Evolutionary conservation across 2,797 vertebrate species (phyloP).

Genomic region (Peromyscus eremicus): DNA sequence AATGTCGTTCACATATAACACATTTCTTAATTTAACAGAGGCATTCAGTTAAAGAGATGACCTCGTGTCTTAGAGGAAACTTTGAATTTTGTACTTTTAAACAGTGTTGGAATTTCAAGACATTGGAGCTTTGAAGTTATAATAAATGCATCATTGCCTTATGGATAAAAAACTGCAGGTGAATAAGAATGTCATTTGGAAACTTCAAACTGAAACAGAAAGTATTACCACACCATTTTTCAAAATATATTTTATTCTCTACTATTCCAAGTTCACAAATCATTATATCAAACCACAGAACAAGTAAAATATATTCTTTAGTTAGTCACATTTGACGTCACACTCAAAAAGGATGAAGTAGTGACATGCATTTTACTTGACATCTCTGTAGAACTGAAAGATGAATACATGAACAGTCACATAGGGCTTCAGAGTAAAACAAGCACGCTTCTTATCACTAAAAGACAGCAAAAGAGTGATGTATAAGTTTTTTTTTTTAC

Average conservation of each 20-base stretch:
- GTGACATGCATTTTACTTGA: background rate
- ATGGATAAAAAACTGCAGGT: background rate
- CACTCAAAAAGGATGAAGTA: background rate
- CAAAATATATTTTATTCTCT: background rate
- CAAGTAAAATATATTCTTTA: background rate
- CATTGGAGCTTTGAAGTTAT: too few relatives aligned
- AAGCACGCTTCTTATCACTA: background rate
- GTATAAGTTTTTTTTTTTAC: background rate
- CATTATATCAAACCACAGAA: conserved; percentile 1
- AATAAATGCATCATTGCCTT: too few relatives aligned
- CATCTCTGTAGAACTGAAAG: background rate
- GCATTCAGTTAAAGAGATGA: background rate
- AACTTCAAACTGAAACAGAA: background rate
- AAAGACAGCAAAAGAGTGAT: background rate
- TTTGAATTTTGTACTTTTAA: background rate
- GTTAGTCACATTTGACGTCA: background rate
- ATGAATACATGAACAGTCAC: background rate
- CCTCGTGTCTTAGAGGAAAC: background rate
- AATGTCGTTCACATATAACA: background rate
- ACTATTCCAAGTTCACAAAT: background rate
- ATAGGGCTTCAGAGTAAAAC: background rate
- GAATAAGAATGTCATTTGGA: background rate
- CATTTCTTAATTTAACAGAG: background rate
- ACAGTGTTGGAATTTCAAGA: too few relatives aligned
- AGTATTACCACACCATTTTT: background rate